phyloP scores from a whole-genome alignment of 1,140 invertebrate species.

The Cotesia vestalis region DNA sequence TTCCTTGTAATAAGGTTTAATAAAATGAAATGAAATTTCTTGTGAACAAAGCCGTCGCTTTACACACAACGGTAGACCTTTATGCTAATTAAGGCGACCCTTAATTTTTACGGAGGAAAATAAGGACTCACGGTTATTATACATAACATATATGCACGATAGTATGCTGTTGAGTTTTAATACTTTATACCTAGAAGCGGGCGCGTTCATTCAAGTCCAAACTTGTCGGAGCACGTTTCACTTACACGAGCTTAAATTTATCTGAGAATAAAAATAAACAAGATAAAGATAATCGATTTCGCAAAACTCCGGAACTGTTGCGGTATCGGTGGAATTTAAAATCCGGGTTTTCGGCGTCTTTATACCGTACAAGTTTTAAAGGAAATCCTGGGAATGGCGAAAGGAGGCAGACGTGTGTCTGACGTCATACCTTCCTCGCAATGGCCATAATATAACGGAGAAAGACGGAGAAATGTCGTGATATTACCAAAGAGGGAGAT shows the following conservation, averaged over 20 bases:
- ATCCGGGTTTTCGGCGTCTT: background rate
- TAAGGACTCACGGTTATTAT: too few species aligned
- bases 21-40: too few species aligned
- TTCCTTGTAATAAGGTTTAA: too few species aligned
- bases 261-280: background rate
- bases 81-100: too few species aligned
- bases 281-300: constrained; percentile 2
- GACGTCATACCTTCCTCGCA: background rate
- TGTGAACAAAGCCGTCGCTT: too few species aligned
- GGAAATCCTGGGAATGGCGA: constrained; percentile 1
- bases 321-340: background rate
- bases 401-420: background rate
- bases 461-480: background rate
- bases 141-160: too few species aligned
- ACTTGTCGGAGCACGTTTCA: constrained; percentile 4
- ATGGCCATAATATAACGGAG: background rate
- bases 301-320: background rate
- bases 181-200: background rate
- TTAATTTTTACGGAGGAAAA: too few species aligned
- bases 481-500: background rate
- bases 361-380: too few species aligned
- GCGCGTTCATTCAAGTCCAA: background rate
- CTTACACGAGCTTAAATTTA: background rate
- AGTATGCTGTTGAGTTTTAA: background rate
- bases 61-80: too few species aligned